Base-by-base conservation (phyloP, 2,888 invertebrate genomes). In the Sinhomidia bicolor region DNA sequence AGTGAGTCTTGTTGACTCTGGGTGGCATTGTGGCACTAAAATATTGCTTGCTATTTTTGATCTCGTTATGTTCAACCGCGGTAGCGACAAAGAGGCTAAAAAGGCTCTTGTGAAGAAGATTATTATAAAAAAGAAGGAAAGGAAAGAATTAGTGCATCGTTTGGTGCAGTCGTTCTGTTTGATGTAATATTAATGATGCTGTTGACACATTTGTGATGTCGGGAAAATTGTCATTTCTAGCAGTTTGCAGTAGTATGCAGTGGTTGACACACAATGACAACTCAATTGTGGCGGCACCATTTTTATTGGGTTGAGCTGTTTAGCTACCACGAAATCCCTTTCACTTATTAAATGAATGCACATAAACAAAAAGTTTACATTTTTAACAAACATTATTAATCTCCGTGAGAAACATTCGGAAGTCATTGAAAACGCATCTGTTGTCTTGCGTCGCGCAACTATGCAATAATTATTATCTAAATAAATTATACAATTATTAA, bases 361-460 rank as follows among this genome's bases (percentile, higher is more conserved):
- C 23, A 0, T 60, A 6, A 23, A 60, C 26, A 9, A 7, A 60
- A 23, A 10, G 23, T n/a, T 1, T 51, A 44, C 57, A 17, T 17
- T 26, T 62, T 62, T 12, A 68, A 36, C 65, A n/a, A n/a, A n/a
- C n/a, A n/a, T n/a, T n/a, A n/a, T n/a, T 36, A 68, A 74, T 74
- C 74, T 17, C 47, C 47, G 47, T 74, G 74, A 44, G 74, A 74
- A 74, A 26, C 14, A 74, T 47, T 44, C 44, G 47, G 26, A 51
- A 47, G 74, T 74, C 44, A 41, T 71, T 12, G 20, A 41, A 41
- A 71, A 17, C 9, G 36, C 20, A 68, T 20, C 60, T 60, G 23
- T 51, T 51, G 10, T n/a, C n/a, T 62, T 65, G 68, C 41, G 68
- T 68, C 68, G 41, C 9, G 7, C 6, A 1, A 17, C 23, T n/a